phyloP scores from a whole-genome alignment of 1,140 invertebrate genomes.

The Drosophila malerkotliana region DNA sequence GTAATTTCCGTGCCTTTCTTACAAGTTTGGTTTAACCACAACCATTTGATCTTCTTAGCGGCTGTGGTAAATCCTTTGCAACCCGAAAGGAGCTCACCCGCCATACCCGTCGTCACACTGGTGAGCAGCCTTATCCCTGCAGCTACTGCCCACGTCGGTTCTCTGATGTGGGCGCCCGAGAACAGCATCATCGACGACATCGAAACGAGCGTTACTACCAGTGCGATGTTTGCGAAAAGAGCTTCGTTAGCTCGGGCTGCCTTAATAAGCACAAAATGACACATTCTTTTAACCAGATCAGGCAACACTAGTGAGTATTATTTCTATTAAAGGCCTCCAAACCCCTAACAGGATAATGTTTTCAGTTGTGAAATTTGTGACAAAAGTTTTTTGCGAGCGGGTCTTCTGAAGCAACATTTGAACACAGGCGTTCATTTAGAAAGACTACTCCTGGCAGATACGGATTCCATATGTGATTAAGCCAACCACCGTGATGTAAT shows the following conservation, averaged over 20 bases:
- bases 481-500: background rate
- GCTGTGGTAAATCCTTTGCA: conserved; percentile 29
- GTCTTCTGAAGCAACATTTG: conserved; percentile 7
- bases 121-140: conserved; percentile 38
- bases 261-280: conserved; percentile 34
- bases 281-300: background rate
- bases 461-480: background rate
- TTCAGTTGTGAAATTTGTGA: conserved; percentile 23
- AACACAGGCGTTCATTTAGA: conserved; percentile 6
- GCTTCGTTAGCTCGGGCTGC: conserved; percentile 37
- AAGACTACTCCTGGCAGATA: background rate
- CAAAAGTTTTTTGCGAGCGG: conserved; percentile 14
- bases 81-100: conserved; percentile 35
- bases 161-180: conserved; percentile 18
- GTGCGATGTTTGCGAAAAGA: conserved; percentile 29
- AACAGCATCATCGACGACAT: conserved; percentile 43
- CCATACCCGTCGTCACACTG: conserved; percentile 31
- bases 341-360: background rate
- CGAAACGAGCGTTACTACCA: conserved; percentile 20
- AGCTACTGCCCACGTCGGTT: conserved; percentile 27
- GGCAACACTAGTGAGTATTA: conserved; percentile 22
- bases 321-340: background rate
- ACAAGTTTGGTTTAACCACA: background rate
- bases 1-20: background rate
- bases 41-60: conserved; percentile 1